Conservation (phyloP, 2,113 vertebrate genomes). For the Octodon degus region DNA sequence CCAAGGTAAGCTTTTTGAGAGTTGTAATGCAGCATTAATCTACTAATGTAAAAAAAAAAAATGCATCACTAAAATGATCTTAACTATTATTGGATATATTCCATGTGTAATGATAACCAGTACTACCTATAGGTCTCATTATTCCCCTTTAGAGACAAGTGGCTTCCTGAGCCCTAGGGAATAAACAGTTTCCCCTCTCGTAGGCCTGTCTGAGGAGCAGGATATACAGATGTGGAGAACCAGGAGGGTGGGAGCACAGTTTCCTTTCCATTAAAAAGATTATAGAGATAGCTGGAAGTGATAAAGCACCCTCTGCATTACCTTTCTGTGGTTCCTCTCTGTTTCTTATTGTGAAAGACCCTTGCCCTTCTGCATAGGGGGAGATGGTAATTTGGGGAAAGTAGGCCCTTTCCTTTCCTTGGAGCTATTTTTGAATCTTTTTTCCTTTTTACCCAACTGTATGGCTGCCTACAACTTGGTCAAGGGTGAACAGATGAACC, state of each 20-base stretch:
- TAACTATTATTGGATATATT: conserved; percentile 32
- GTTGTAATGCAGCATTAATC: background rate
- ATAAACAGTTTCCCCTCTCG: background rate
- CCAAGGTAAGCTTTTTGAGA: conserved; percentile 16
- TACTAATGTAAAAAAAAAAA: conserved; percentile 50
- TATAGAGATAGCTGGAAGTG: background rate
- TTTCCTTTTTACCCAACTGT: background rate
- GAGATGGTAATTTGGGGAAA: background rate
- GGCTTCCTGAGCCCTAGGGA: background rate
- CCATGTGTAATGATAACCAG: background rate
- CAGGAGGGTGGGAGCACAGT: background rate
- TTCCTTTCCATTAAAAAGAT: background rate
- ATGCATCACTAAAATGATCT: conserved; percentile 51
- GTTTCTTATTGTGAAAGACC: background rate
- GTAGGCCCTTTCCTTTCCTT: background rate
- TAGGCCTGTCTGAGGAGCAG: background rate
- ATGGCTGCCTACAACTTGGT: background rate
- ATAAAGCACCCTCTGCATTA: background rate
- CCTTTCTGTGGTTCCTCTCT: background rate
- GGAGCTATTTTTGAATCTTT: background rate
- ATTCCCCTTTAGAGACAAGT: background rate
- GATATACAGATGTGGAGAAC: background rate
- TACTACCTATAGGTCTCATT: background rate
- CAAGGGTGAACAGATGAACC: background rate
- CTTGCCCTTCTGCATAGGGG: background rate